Evolutionary conservation across 2,888 invertebrate genomes (phyloP).

Genomic region (Lasioglossum lativentre): DNA sequence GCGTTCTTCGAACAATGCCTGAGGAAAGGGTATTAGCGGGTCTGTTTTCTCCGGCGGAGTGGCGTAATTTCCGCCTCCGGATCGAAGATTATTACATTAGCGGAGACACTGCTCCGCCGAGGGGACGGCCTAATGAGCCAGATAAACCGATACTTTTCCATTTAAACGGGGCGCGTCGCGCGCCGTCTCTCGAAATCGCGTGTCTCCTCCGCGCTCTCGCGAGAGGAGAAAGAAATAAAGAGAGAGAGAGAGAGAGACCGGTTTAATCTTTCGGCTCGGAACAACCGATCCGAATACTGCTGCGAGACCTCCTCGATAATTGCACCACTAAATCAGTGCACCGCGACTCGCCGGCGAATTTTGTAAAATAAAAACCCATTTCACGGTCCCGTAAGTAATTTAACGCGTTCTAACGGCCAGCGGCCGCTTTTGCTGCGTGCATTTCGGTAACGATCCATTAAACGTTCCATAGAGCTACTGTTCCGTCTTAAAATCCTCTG

Average conservation of each 20-base stretch:
- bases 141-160: conserved; percentile 46
- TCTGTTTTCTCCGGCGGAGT: conserved; percentile 35
- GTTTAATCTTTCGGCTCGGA: neutral
- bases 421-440: neutral
- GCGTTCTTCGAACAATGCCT: conserved; percentile 15
- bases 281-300: neutral
- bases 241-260: neutral
- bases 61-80: conserved; percentile 48
- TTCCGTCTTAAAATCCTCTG: no score
- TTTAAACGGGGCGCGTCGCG: conserved; percentile 3
- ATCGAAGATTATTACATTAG: conserved; percentile 51
- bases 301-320: neutral
- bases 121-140: conserved; percentile 31
- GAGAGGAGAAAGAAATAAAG: neutral
- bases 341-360: neutral
- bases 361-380: neutral
- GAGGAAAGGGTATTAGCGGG: conserved; percentile 28
- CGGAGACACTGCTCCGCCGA: conserved; percentile 14
- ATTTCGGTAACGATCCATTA: neutral
- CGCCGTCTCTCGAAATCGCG: neutral
- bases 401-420: neutral
- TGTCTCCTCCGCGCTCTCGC: neutral
- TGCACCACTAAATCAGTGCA: neutral
- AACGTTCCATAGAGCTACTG: neutral
- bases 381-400: neutral